Conservation (phyloP, 2,113 vertebrate genomes). For the Cyprinodon brontotheroides region DNA sequence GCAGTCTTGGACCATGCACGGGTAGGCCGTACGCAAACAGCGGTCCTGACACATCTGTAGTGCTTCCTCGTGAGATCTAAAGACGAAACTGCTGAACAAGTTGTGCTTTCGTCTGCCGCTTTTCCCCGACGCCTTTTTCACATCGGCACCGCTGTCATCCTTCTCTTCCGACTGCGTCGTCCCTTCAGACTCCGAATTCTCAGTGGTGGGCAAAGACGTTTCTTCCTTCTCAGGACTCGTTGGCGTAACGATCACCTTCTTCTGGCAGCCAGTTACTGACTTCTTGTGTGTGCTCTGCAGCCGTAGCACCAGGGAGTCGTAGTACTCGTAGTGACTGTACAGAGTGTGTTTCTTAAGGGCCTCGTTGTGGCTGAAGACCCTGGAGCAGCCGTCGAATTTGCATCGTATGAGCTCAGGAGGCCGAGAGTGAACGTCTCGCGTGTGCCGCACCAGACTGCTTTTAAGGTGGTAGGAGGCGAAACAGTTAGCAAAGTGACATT, state of each 20-base stretch:
- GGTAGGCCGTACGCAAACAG: conserved; percentile 84
- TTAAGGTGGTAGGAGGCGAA: conserved; percentile 88
- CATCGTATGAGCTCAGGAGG: conserved; percentile 79
- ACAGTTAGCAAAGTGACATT: conserved; percentile 88
- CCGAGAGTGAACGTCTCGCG: conserved; percentile 62
- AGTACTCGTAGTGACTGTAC: conserved; percentile 86
- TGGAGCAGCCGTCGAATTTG: conserved; percentile 87
- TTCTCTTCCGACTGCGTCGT: conserved; percentile 11
- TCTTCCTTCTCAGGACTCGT: conserved; percentile 48
- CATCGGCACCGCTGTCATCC: background rate
- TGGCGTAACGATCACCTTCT: conserved; percentile 74
- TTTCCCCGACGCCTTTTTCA: background rate
- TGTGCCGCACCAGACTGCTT: conserved; percentile 88
- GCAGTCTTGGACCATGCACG: conserved; percentile 94
- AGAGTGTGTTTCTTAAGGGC: conserved; percentile 88
- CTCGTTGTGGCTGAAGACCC: conserved; percentile 84
- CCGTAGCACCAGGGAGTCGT: conserved; percentile 81
- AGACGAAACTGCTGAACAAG: conserved; percentile 16
- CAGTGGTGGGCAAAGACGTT: conserved; percentile 37
- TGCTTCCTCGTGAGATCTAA: conserved; percentile 86
- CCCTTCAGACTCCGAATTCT: conserved; percentile 36
- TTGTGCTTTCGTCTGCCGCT: background rate
- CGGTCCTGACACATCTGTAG: conserved; percentile 94
- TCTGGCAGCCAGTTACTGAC: conserved; percentile 79
- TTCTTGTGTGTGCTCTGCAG: conserved; percentile 81